Evolutionary conservation across 2,888 invertebrate genomes (phyloP).

Genomic region (Chrysolina americana): DNA sequence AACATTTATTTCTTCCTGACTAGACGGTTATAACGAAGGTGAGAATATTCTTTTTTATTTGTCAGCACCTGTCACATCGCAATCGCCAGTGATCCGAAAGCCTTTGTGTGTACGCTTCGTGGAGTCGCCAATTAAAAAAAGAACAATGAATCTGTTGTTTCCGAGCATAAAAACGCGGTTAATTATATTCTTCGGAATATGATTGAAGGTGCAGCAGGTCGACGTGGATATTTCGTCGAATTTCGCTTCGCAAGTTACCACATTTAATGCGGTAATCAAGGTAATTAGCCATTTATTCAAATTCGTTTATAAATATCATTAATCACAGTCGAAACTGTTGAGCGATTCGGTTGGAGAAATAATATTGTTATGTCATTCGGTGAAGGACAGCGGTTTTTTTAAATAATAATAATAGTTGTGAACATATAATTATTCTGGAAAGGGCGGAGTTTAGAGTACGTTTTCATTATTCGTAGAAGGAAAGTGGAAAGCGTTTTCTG

Average conservation of each 20-base stretch:
- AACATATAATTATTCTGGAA: too few species aligned
- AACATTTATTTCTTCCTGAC: too few species aligned
- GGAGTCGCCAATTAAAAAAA: neutral
- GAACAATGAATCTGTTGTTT: neutral
- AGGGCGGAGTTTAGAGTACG: too few species aligned
- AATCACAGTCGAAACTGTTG: neutral
- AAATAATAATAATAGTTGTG: too few species aligned
- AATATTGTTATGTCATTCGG: neutral
- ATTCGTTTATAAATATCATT: conserved; percentile 6
- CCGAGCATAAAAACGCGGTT: neutral
- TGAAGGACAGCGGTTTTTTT: neutral
- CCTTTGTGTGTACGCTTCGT: neutral
- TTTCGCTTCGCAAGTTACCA: neutral
- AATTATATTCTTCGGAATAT: neutral
- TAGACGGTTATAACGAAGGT: too few species aligned
- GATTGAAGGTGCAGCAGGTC: conserved; percentile 8
- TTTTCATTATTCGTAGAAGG: too few species aligned
- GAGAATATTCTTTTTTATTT: too few species aligned
- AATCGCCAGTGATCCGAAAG: neutral
- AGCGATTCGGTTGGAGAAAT: neutral
- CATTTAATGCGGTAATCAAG: conserved; percentile 14
- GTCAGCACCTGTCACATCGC: neutral
- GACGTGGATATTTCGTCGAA: neutral
- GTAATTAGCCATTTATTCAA: conserved; percentile 7
- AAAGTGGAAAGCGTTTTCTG: too few species aligned